Evolutionary conservation across 2,797 vertebrate genomes (phyloP).

Genomic region (Glyptemys insculpta): DNA sequence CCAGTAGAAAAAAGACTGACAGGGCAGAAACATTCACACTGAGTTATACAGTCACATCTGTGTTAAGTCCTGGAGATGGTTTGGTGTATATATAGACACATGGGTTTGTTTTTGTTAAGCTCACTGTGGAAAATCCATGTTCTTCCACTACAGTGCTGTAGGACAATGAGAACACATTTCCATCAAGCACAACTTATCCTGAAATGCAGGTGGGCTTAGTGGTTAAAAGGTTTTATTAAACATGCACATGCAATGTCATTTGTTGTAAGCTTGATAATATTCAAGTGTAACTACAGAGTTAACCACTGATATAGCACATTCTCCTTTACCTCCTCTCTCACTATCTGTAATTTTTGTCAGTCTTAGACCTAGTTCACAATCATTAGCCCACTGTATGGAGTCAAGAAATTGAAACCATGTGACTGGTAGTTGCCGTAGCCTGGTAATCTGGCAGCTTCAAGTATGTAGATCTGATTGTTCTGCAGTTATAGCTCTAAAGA

Average conservation of each 20-base stretch:
- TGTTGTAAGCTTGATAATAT: background rate
- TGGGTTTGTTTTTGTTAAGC: background rate
- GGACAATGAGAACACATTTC: background rate
- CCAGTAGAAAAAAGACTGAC: background rate
- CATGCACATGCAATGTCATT: background rate
- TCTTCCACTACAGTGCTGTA: background rate
- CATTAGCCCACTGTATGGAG: background rate
- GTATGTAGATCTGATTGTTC: rapidly evolving
- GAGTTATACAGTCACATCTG: background rate
- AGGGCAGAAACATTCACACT: background rate
- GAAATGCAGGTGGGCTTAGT: background rate
- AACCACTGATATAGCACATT: background rate
- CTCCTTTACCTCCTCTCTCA: background rate
- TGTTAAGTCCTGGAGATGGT: background rate
- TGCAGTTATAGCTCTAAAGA: background rate
- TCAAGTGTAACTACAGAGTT: background rate
- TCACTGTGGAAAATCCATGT: background rate
- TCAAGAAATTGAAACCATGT: background rate
- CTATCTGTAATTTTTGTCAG: background rate
- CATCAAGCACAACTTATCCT: background rate
- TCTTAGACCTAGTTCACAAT: background rate
- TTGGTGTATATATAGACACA: background rate
- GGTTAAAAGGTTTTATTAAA: background rate
- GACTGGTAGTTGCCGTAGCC: background rate
- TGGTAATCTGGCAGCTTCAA: background rate